phyloP scores from a whole-genome alignment of 1,140 invertebrate species.

The Reticulitermes speratus region DNA sequence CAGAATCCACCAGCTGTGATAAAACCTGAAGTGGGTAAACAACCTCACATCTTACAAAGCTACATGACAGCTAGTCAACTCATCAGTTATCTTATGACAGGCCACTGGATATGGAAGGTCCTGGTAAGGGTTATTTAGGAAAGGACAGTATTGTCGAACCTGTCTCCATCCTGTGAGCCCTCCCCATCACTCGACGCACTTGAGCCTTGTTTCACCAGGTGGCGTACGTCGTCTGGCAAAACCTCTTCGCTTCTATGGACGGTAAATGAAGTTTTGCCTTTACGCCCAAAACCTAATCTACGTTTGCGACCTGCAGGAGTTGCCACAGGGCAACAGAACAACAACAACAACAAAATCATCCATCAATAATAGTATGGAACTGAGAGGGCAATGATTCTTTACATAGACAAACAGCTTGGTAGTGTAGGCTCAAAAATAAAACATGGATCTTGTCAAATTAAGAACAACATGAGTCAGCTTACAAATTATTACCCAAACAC shows the following conservation, averaged over 20 bases:
- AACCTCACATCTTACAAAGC: background rate
- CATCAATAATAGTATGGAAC: background rate
- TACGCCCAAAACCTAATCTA: conserved; percentile 92
- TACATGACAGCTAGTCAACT: background rate
- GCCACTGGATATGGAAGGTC: background rate
- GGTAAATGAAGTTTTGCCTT: conserved; percentile 91
- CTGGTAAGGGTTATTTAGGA: background rate
- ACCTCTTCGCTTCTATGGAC: conserved; percentile 95
- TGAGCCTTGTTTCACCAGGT: conserved; percentile 74
- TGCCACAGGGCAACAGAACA: conserved; percentile 15
- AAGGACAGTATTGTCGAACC: conserved; percentile 54
- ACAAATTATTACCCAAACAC: background rate
- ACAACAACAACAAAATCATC: conserved; percentile 18
- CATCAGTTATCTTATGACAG: background rate
- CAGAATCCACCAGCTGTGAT: background rate
- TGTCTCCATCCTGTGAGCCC: conserved; percentile 77
- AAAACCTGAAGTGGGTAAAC: background rate
- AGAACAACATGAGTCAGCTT: conserved; percentile 5
- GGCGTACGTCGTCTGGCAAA: conserved; percentile 78
- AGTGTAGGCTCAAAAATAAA: background rate
- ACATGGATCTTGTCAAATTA: background rate
- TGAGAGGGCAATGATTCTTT: background rate
- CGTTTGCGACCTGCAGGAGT: conserved; percentile 80
- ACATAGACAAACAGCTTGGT: background rate
- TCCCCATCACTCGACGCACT: conserved; percentile 92